phyloP scores from a whole-genome alignment of 2,797 vertebrate genomes.

The Anableps anableps region DNA sequence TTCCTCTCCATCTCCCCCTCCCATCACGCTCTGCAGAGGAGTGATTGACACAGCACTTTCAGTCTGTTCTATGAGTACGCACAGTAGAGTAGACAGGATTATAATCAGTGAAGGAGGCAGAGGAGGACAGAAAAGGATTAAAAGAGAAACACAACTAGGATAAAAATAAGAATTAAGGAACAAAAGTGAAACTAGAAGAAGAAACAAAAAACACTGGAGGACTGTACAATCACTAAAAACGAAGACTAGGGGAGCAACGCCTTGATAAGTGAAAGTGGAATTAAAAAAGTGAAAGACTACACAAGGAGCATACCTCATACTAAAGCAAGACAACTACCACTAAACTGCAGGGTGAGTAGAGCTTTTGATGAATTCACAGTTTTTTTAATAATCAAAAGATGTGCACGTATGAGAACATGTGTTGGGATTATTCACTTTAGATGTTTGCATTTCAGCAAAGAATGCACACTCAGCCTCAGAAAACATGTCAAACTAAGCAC shows the following conservation, averaged over 20 bases:
- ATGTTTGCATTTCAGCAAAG: neutral
- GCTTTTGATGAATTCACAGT: neutral
- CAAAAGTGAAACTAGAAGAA: slow-evolving; percentile 39
- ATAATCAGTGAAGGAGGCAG: slow-evolving; percentile 63
- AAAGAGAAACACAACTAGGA: slow-evolving; percentile 43
- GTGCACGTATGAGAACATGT: neutral
- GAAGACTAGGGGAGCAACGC: slow-evolving; percentile 37
- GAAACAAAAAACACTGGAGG: slow-evolving; percentile 24
- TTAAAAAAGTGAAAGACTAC: slow-evolving; percentile 15
- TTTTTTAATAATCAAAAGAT: neutral
- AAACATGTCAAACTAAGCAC: slow-evolving; percentile 14
- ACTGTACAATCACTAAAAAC: neutral
- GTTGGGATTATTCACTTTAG: neutral
- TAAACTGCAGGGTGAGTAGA: slow-evolving; percentile 52
- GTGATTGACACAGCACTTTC: slow-evolving; percentile 73
- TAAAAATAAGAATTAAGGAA: slow-evolving; percentile 29
- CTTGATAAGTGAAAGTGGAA: slow-evolving; percentile 24
- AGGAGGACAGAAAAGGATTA: slow-evolving; percentile 67
- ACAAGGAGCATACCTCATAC: slow-evolving; percentile 11
- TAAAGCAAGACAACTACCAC: slow-evolving; percentile 3
- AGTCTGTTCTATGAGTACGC: slow-evolving; percentile 39
- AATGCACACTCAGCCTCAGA: neutral
- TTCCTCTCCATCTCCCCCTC: slow-evolving; percentile 34
- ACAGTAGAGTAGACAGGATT: slow-evolving; percentile 67
- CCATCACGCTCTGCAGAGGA: slow-evolving; percentile 42